Percentiles rank a stretch among this genome's conserved stretches.
phyloP scores from a whole-genome alignment of 1,140 invertebrate genomes.

The Varroa destructor region DNA sequence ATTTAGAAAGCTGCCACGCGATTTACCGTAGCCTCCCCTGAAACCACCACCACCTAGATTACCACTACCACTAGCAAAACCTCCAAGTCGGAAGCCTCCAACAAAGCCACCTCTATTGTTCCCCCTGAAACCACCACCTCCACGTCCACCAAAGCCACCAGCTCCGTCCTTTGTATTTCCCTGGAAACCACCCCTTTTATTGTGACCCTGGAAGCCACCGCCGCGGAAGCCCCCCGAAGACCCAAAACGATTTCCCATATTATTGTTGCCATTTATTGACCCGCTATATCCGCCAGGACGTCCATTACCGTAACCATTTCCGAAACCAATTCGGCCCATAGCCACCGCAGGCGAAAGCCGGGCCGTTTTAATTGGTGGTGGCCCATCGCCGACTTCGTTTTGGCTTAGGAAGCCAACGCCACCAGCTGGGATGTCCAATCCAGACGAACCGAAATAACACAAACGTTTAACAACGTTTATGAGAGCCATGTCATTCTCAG shows the following conservation, averaged over 20 bases:
- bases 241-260: neutral
- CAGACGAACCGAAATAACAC: neutral
- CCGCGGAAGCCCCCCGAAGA: constrained; percentile 9
- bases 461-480: neutral
- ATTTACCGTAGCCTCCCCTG: neutral
- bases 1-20: constrained; percentile 12
- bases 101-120: neutral
- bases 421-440: neutral
- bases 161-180: constrained; percentile 5
- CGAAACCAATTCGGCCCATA: constrained; percentile 16
- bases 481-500: constrained; percentile 29
- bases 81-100: neutral
- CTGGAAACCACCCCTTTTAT: constrained; percentile 16
- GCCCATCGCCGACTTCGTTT: neutral
- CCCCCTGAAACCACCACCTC: constrained; percentile 15
- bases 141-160: neutral
- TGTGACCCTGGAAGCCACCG: neutral
- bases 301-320: constrained; percentile 24
- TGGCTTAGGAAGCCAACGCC: constrained; percentile 23
- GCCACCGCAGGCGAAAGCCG: constrained; percentile 15
- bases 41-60: neutral
- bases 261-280: constrained; percentile 25
- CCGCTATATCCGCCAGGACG: neutral
- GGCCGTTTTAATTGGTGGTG: constrained; percentile 27
- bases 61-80: neutral